phyloP scores from a whole-genome alignment of 2,888 invertebrate species.

The Diarsia rubi region DNA sequence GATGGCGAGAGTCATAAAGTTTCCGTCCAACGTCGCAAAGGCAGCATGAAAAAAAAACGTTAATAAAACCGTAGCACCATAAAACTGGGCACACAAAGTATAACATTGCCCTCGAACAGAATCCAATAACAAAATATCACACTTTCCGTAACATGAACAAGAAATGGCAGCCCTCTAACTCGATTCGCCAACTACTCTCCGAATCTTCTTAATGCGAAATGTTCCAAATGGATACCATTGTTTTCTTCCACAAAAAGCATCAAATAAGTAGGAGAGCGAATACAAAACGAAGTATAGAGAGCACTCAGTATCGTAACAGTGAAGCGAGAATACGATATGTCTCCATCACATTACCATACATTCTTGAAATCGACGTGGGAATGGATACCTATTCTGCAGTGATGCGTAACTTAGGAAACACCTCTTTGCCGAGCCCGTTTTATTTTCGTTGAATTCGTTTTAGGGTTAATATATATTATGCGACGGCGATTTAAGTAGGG shows the following conservation, averaged over 20 bases:
- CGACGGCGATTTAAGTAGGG: constrained; percentile 32
- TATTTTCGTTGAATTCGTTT: constrained; percentile 70
- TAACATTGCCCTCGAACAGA: constrained; percentile 49
- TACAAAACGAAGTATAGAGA: constrained; percentile 80
- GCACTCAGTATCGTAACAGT: constrained; percentile 79
- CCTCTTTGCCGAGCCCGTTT: constrained; percentile 71
- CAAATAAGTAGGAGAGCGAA: constrained; percentile 78
- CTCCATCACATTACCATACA: constrained; percentile 88
- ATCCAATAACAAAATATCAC: constrained; percentile 65
- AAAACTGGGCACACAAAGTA: constrained; percentile 50
- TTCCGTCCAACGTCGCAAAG: constrained; percentile 16
- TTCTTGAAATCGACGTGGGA: constrained; percentile 79
- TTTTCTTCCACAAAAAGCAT: constrained; percentile 83
- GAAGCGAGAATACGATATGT: constrained; percentile 84
- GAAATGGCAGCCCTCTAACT: constrained; percentile 76
- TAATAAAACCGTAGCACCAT: constrained; percentile 52
- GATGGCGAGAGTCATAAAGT: constrained; percentile 48
- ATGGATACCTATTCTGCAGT: constrained; percentile 79
- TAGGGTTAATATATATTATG: constrained; percentile 65
- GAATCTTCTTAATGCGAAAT: constrained; percentile 79
- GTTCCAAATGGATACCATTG: constrained; percentile 84
- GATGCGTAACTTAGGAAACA: constrained; percentile 80
- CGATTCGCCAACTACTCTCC: constrained; percentile 76
- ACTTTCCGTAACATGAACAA: constrained; percentile 67
- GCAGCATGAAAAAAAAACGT: constrained; percentile 37